These are phyloP conservation scores for Tetrao urogallus DNA, from an alignment of 2,113 vertebrate genomes.

Conservation along the genomic window DNA sequence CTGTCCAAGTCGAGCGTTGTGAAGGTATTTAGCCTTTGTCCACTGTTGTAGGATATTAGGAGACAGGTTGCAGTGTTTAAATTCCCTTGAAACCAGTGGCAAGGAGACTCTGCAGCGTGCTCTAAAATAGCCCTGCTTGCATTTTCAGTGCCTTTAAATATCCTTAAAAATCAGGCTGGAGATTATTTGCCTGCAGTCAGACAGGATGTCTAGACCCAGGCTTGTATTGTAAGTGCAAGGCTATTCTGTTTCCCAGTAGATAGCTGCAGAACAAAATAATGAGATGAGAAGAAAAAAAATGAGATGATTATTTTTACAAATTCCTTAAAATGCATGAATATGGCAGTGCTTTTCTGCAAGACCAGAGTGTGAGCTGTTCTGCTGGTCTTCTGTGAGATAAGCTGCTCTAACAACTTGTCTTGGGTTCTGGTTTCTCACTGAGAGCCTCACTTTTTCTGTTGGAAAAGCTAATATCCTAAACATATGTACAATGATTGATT, in stretches of 20 bases:
- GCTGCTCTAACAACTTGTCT: background rate
- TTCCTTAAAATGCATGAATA: background rate
- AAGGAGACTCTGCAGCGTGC: background rate
- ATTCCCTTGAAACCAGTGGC: background rate
- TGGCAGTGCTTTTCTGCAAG: background rate
- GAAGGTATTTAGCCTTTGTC: constrained; percentile 28
- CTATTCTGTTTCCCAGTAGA: background rate
- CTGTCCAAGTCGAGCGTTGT: constrained; percentile 14
- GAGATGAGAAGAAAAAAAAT: background rate
- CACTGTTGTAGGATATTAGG: background rate
- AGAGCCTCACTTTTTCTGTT: background rate
- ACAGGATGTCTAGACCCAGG: background rate
- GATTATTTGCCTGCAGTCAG: background rate
- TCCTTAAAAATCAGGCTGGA: background rate
- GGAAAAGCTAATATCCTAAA: constrained; percentile 49
- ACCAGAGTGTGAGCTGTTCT: background rate
- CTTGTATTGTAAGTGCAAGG: background rate
- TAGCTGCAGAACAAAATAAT: background rate
- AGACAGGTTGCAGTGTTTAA: background rate
- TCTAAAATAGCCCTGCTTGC: background rate
- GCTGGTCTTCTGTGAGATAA: background rate
- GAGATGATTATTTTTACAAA: background rate
- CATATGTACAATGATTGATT: constrained; percentile 49
- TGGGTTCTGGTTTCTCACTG: background rate
- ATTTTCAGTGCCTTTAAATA: background rate